phyloP scores from a whole-genome alignment of 2,888 invertebrate species.

The Drosophila cyrtoloma region DNA sequence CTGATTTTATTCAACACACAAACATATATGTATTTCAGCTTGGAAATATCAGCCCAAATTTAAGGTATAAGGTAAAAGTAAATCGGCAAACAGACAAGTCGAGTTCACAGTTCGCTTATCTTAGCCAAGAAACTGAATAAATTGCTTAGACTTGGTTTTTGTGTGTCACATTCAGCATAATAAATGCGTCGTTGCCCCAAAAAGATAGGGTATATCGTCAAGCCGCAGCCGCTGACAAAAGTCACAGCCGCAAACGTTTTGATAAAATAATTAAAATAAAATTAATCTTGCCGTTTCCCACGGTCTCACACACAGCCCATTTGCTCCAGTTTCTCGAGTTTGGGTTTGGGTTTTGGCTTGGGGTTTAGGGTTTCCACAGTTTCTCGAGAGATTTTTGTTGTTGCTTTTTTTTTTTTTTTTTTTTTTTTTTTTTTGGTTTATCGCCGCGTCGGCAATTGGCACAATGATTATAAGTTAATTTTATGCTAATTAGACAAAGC shows the following conservation, averaged over 20 bases:
- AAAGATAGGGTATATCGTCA: slow-evolving; percentile 31
- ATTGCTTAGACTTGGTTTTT: neutral
- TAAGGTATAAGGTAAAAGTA: neutral
- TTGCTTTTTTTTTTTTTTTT: slow-evolving; percentile 6
- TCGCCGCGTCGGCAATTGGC: slow-evolving; percentile 58
- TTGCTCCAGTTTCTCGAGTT: slow-evolving; percentile 59
- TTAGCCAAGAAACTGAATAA: neutral
- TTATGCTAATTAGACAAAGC: slow-evolving; percentile 69
- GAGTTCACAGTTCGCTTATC: neutral
- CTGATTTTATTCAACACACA: neutral
- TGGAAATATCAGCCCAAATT: neutral
- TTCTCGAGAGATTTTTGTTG: slow-evolving; percentile 34
- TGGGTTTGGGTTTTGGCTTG: neutral
- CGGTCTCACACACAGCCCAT: slow-evolving; percentile 58
- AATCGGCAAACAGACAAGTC: neutral
- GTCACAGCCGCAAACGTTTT: slow-evolving; percentile 72
- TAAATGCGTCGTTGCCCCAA: neutral
- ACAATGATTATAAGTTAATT: slow-evolving; percentile 76
- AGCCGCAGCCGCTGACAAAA: slow-evolving; percentile 52
- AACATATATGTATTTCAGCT: neutral
- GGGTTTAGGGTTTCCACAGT: slow-evolving; percentile 43
- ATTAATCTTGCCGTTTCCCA: slow-evolving; percentile 77
- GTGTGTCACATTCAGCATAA: neutral
- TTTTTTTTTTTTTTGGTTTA: neutral
- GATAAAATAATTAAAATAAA: slow-evolving; percentile 80